Base-by-base conservation (phyloP, 1,140 invertebrate species). In the Pseudoatta argentina region DNA sequence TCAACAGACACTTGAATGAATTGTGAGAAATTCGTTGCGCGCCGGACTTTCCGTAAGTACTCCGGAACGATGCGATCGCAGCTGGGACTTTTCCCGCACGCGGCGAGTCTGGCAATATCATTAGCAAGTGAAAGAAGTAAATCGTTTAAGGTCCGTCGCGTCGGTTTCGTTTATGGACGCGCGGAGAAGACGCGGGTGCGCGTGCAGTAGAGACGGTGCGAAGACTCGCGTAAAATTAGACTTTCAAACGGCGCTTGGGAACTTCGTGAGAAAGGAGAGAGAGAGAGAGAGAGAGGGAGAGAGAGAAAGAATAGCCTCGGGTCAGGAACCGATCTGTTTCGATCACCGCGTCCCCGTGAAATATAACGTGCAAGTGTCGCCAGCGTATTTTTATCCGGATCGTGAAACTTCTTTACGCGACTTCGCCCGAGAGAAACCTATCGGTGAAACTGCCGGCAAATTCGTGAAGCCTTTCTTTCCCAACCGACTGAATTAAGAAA, bases 41-140 rank as follows among this genome's bases (percentile, higher is more conserved):
- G 44, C 34, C 30, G 64, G 78, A 81, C 78, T 81, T 81, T 71
- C 48, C 51, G 66, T 81, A 72, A 81, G 78, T 81, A 57, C 51
- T 72, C 16, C 16, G 6, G 78, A 18, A 59, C 51, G 51, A 72
- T 57, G 78, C 78, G 66, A 71, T 72, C 78, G 77, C 77, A 81
- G 77, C 77, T 81, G 78, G 51, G 51, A 81, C 78, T 81, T 81
- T 72, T 81, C 66, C 21, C 78, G 78, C 34, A 64, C 64, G 27
- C 77, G 44, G 78, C 8, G 51, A 30, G n/a, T 61, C 51, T 61
- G 66, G 79, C 55, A 73, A 82, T 82, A 82, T 83, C 79, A 75
- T 83, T 83, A 75, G 79, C 69, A 83, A 83, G 79, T 75, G 79
- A 73, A 83, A 82, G 79, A 82, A 82, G 79, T 82, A 82, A 82